Conservation (phyloP, 2,113 vertebrate genomes). For the Lepus europaeus region DNA sequence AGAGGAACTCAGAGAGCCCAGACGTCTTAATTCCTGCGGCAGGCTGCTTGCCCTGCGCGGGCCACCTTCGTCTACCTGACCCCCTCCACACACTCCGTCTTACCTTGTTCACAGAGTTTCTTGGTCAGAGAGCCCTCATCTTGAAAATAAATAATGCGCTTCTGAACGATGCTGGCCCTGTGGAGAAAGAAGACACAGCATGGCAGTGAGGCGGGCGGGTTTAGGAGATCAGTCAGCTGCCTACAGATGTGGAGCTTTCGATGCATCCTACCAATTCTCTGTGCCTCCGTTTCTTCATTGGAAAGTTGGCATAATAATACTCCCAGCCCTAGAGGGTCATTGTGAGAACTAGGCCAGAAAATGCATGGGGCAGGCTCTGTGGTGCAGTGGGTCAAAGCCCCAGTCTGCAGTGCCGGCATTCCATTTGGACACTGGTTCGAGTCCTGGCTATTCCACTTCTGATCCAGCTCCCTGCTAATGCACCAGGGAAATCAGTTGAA, state of each 20-base stretch:
- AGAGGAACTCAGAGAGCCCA: conserved; percentile 6
- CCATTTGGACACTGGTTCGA: too few relatives aligned
- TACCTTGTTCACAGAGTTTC: conserved; percentile 98
- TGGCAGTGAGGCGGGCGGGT: neutral
- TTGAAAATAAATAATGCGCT: conserved; percentile 98
- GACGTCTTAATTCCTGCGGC: neutral
- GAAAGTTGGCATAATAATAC: neutral
- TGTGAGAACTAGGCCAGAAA: conserved; percentile 43
- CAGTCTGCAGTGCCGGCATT: too few relatives aligned
- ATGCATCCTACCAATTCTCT: neutral
- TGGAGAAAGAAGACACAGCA: conserved; percentile 28
- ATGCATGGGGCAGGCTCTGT: neutral
- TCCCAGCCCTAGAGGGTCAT: neutral
- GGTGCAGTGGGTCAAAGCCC: too few relatives aligned
- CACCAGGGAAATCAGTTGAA: too few relatives aligned
- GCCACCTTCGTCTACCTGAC: neutral
- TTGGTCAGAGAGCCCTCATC: conserved; percentile 97
- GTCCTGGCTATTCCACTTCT: too few relatives aligned
- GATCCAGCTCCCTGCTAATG: too few relatives aligned
- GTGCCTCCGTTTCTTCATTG: neutral
- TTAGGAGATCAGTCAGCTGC: neutral
- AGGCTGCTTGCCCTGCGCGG: neutral
- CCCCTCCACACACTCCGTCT: neutral
- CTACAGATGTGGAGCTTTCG: neutral
- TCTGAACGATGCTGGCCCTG: conserved; percentile 98